phyloP scores from a whole-genome alignment of 2,888 invertebrate species.

The Nezara viridula region DNA sequence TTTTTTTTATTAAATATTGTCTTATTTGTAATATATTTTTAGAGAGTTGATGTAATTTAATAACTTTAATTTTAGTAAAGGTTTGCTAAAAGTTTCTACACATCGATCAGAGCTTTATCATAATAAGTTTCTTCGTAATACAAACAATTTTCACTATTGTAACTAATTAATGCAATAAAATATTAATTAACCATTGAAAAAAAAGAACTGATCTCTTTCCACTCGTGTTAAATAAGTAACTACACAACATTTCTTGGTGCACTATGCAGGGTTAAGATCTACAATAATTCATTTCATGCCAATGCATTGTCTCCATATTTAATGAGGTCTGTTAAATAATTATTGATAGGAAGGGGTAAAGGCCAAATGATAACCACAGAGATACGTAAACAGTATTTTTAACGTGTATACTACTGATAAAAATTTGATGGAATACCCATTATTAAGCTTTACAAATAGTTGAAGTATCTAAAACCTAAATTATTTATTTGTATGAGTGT shows the following conservation, averaged over 20 bases:
- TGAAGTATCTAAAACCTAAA: not conserved
- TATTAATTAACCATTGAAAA: not conserved
- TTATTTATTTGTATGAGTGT: not conserved
- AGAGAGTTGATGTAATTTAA: not conserved
- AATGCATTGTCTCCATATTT: not conserved
- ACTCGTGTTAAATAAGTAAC: not conserved
- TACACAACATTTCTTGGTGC: not conserved
- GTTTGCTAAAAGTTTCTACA: not conserved
- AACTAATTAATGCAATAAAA: not conserved
- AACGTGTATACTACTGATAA: not conserved
- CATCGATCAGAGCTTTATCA: not conserved
- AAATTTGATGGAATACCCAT: not conserved
- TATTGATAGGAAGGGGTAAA: conserved; percentile 21
- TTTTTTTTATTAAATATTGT: too few relatives aligned
- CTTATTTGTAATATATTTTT: too few relatives aligned
- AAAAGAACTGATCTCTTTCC: not conserved
- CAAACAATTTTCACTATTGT: not conserved
- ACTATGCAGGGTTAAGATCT: too few relatives aligned
- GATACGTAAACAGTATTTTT: conserved; percentile 19
- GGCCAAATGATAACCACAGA: not conserved
- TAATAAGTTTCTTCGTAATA: not conserved
- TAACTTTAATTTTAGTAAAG: not conserved
- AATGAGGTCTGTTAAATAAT: not conserved
- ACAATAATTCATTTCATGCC: too few relatives aligned
- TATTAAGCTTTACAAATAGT: not conserved